Percentiles rank a stretch among this genome's conserved stretches.
phyloP scores from a whole-genome alignment of 2,113 vertebrate species.

The Labeo catla region DNA sequence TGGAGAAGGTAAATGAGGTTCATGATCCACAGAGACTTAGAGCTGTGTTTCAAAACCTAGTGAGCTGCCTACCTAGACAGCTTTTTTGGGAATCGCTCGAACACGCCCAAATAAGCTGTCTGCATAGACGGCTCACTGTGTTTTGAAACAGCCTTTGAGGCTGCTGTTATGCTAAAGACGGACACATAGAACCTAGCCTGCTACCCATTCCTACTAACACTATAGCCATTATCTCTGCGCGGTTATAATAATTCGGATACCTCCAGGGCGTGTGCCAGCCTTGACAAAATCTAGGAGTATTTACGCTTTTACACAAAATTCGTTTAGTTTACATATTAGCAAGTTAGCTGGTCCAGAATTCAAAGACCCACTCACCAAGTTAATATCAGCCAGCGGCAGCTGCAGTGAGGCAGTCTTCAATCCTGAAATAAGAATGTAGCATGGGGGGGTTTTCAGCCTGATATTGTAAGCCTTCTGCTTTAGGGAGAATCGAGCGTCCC shows the following conservation, averaged over 20 bases:
- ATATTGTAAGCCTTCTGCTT: background rate
- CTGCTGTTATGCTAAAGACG: conserved; percentile 29
- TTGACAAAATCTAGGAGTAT: background rate
- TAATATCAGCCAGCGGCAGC: background rate
- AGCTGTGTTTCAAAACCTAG: conserved; percentile 22
- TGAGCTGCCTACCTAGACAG: conserved; percentile 12
- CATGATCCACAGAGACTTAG: conserved; percentile 5
- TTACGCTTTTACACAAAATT: background rate
- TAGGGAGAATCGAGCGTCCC: conserved; percentile 20
- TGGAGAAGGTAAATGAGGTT: conserved; percentile 33
- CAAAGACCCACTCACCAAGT: conserved; percentile 43
- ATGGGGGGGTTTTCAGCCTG: background rate
- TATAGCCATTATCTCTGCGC: background rate
- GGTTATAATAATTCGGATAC: background rate
- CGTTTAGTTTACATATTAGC: conserved; percentile 4
- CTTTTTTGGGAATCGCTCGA: background rate
- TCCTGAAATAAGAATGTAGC: background rate
- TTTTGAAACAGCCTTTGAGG: background rate
- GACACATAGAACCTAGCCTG: conserved; percentile 25
- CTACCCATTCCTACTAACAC: conserved; percentile 17
- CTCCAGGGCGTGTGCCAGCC: conserved; percentile 7
- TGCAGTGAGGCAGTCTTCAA: background rate
- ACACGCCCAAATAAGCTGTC: background rate
- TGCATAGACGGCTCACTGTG: background rate
- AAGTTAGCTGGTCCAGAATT: conserved; percentile 19